Percentiles rank a stretch among this genome's conserved stretches.
These are phyloP conservation scores for Biston stratarius DNA, from an alignment of 2,888 invertebrate genomes.

Conservation along the genomic window DNA sequence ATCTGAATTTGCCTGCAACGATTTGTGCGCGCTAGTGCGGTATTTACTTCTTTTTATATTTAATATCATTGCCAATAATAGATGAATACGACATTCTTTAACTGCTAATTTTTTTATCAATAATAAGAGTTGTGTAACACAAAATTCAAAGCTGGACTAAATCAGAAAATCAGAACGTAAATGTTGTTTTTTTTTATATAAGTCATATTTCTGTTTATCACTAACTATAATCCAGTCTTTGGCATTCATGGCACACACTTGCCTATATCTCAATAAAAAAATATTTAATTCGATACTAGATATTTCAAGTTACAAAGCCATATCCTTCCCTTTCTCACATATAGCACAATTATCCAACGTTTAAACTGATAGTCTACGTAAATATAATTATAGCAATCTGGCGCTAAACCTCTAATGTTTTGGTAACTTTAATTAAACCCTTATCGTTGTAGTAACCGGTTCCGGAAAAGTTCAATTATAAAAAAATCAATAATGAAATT, in stretches of 20 bases:
- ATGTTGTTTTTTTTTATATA: neutral
- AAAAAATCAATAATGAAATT: no score
- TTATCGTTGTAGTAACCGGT: no score
- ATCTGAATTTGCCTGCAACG: no score
- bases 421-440: no score
- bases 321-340: no score
- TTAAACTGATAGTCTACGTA: no score
- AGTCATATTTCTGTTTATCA: neutral
- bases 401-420: no score
- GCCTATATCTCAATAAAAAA: conserved; percentile 20
- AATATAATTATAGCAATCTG: no score
- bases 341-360: no score
- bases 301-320: neutral
- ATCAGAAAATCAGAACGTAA: neutral
- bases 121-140: neutral
- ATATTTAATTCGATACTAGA: conserved; percentile 10
- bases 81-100: neutral
- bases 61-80: neutral
- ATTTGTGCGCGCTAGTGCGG: no score
- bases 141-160: conserved; percentile 17
- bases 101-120: neutral
- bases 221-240: conserved; percentile 58
- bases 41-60: no score
- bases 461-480: no score
- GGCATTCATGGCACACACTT: conserved; percentile 53